Base-by-base conservation (phyloP, 2,888 invertebrate species). In the Acronicta leporina region DNA sequence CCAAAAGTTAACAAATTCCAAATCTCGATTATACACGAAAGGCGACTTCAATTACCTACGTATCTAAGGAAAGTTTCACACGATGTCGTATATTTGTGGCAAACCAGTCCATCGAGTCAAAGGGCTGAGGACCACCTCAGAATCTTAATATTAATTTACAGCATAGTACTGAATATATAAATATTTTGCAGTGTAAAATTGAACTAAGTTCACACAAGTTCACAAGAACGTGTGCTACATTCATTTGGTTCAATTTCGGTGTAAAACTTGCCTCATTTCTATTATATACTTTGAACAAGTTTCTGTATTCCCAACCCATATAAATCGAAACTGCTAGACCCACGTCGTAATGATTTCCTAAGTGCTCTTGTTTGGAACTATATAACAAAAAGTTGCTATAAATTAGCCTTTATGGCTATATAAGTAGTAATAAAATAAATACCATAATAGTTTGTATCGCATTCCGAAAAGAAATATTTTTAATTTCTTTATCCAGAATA, bases 361-460 rank as follows among this genome's bases (percentile, higher is more conserved):
- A 69, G 66, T 65, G 71, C 43, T 69, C 48, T 70, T 69, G 68
- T 69, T 69, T 53, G 14, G 15, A 53, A 56, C 46, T 46, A 25
- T 13, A 27, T 15, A 48, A 52, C 54, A 60, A 60, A 64, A 70
- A 42, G 46, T 49, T 42, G 16, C 7, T 14, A 59, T 52, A 47
- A 59, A 55, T 54, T 42, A 58, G 51, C 16, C 35, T 57, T 44
- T 52, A 15, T 10, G 45, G 33, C 45, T 46, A 49, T 63, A 42
- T 40, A 57, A 45, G 63, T 63, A 0, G 46, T 35, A 13, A 47
- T 47, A 33, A 47, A 33, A 33, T 47, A 16, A 30, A 16, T 33
- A 15, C 8, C 4, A 30, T 25, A 27, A 10, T 27, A 2, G 27
- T 8, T n/a, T 44, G 1, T 27, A 8, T 11, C 20, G 0, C 8